Evolutionary conservation across 1,140 invertebrate genomes (phyloP).

Genomic region (Pogonomyrmex barbatus): DNA sequence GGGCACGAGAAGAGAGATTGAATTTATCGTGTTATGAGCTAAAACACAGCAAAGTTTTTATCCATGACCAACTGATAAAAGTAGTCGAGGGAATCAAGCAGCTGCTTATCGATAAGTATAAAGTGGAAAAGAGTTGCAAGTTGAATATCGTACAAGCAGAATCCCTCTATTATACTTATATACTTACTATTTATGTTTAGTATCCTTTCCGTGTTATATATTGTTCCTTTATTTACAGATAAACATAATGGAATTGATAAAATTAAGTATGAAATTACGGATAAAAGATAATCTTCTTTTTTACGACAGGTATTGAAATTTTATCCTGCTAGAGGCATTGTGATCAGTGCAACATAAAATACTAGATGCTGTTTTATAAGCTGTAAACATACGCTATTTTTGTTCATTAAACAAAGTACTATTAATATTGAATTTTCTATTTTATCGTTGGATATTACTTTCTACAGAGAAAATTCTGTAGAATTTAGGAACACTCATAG

Average conservation of each 20-base stretch:
- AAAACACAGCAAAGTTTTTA: slow-evolving; percentile 77
- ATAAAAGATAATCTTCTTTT: slow-evolving; percentile 4
- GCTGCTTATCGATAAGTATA: slow-evolving; percentile 48
- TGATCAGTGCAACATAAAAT: background rate
- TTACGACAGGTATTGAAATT: background rate
- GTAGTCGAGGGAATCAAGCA: slow-evolving; percentile 50
- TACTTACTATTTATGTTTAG: slow-evolving; percentile 1
- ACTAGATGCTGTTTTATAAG: background rate
- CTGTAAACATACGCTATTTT: background rate
- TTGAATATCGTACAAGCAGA: background rate
- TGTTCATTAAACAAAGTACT: background rate
- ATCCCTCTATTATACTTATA: background rate
- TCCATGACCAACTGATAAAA: slow-evolving; percentile 71
- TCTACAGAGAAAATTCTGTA: background rate
- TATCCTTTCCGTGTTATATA: background rate
- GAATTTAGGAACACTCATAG: background rate
- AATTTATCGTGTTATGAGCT: slow-evolving; percentile 75
- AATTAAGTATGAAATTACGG: background rate
- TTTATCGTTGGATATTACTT: background rate
- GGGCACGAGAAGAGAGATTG: slow-evolving; percentile 71
- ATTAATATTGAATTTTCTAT: background rate
- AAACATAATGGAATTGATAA: background rate
- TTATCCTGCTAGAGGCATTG: background rate
- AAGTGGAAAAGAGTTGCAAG: background rate
- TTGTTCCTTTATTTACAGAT: background rate